A percentile compares a stretch with the other conserved stretches of the same genome.
These are phyloP conservation scores for Lochmaea capreae DNA, from an alignment of 2,888 invertebrate species.

Conservation along the genomic window DNA sequence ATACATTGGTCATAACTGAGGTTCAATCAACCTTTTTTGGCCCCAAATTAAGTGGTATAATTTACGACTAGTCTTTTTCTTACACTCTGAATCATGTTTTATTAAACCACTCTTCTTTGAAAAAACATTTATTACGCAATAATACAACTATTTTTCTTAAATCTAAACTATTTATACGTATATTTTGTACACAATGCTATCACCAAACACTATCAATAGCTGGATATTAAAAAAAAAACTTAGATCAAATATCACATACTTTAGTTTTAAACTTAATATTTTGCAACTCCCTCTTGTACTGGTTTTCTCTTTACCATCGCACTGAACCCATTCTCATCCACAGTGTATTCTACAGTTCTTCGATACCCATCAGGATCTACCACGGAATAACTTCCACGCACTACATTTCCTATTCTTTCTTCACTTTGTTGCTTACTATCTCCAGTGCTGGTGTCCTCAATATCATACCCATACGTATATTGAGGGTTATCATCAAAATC, in stretches of 20 bases:
- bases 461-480: constrained; percentile 70
- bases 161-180: neutral
- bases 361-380: constrained; percentile 69
- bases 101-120: too few relatives aligned
- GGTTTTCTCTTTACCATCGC: constrained; percentile 75
- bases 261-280: neutral
- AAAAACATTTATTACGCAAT: neutral
- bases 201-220: neutral
- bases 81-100: too few relatives aligned
- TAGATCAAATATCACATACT: neutral
- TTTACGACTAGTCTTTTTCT: too few relatives aligned
- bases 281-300: constrained; percentile 54
- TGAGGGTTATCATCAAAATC: constrained; percentile 69
- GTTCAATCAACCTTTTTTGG: too few relatives aligned
- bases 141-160: neutral
- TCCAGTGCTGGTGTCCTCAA: constrained; percentile 69
- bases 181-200: too few relatives aligned
- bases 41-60: too few relatives aligned
- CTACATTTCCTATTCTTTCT: constrained; percentile 70
- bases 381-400: constrained; percentile 69
- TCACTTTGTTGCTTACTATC: constrained; percentile 59
- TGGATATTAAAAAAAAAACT: neutral
- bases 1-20: too few relatives aligned
- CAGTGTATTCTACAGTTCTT: constrained; percentile 69
- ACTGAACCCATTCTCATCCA: constrained; percentile 74